Conservation (phyloP, 2,113 vertebrate species). For the Hippocampus mohnikei region DNA sequence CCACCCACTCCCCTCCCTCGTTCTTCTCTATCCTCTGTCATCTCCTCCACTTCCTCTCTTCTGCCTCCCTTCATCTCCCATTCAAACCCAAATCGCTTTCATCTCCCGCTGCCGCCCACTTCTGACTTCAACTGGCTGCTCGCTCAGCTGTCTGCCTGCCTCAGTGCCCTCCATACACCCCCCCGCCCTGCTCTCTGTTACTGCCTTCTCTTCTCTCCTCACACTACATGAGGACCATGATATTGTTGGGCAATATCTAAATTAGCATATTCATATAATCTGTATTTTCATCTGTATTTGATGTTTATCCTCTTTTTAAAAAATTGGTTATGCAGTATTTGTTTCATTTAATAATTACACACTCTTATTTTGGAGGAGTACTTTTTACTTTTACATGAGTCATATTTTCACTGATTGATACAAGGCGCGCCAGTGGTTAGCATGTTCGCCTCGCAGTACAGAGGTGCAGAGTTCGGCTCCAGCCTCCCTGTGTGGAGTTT, state of each 20-base stretch:
- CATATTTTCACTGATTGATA: no score
- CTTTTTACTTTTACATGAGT: background rate
- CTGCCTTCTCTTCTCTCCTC: constrained; percentile 12
- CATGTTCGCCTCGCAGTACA: no score
- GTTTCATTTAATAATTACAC: background rate
- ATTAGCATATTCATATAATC: background rate
- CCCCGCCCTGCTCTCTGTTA: constrained; percentile 2
- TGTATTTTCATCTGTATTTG: background rate
- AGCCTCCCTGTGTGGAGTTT: no score
- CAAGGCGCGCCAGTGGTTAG: no score
- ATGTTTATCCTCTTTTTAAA: background rate
- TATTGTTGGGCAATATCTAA: background rate
- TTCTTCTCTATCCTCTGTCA: constrained; percentile 36
- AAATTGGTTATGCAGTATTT: background rate
- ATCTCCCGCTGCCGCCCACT: constrained; percentile 47
- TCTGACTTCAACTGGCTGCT: constrained; percentile 25
- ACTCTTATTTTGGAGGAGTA: background rate
- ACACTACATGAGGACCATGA: background rate
- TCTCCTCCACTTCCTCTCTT: constrained; percentile 35
- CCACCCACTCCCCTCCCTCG: constrained; percentile 23
- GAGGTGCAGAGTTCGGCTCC: no score
- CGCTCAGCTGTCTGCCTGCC: constrained; percentile 16
- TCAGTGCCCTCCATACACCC: background rate
- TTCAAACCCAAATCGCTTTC: constrained; percentile 47
- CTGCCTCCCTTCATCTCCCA: constrained; percentile 43